Base-by-base conservation (phyloP, 1,140 invertebrate genomes). In the Oedothorax gibbosus region DNA sequence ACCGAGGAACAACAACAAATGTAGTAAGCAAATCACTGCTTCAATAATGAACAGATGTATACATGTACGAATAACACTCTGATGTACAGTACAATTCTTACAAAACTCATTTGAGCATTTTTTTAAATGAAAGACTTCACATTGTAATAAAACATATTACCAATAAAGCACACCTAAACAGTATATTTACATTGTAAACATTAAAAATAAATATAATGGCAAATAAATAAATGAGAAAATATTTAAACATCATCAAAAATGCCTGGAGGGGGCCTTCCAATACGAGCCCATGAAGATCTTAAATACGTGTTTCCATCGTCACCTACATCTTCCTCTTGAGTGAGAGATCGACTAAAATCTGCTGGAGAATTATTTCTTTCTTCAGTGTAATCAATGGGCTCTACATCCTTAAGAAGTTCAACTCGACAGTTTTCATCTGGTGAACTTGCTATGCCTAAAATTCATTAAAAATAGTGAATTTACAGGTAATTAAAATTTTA, bases 211-310 rank as follows among this genome's bases (percentile, higher is more conserved):
- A 35, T 35, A 35, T 35, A 78, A 18, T 54, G n/a, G 18, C 21
- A 66, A 79, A n/a, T 49, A 71, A 71, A 62, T 73, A 10, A 7
- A 75, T 57, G 51, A 35, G 15, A 62, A 69, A 20, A 20, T 20
- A n/a, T 85, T 91, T 91, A 95, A 76, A 96, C 94, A 90, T 97
- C 95, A 90, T 97, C 95, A 88, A 97, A 97, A 73, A 97, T 92
- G 68, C 95, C 94, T 86, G 93, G 91, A 0, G 95, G 95, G 0
- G 95, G 94, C 73, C 92, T 91, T 14, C 80, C 69, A 60, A 85
- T 81, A 57, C 87, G 83, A 51, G 81, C 80, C 73, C 85, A 78
- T 69, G 85, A 77, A 51, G 85, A 82, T 35, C 83, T 85, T 56
- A 87, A 79, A 15, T 85, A 85, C 3, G 57, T 62, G 35, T 60